Evolutionary conservation across 2,113 vertebrate genomes (phyloP).

Genomic region (Entomyzon cyanotis): DNA sequence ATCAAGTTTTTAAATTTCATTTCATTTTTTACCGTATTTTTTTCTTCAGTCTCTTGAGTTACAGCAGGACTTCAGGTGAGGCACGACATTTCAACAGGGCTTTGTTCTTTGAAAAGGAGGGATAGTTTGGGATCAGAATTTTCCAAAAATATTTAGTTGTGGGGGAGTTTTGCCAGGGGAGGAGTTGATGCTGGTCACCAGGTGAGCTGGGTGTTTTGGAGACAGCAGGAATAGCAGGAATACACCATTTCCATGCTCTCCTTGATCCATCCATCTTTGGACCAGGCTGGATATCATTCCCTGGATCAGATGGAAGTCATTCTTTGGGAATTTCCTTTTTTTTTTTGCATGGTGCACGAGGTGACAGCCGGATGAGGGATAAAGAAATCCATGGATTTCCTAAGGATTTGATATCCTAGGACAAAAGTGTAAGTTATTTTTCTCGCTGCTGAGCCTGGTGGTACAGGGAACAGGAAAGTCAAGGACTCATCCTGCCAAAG

Average conservation of each 20-base stretch:
- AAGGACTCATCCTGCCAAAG: not conserved
- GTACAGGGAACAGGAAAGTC: not conserved
- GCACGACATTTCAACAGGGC: fast-evolving
- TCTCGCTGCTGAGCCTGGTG: not conserved
- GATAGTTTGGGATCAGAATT: not conserved
- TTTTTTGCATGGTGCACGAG: not conserved
- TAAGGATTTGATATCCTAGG: not conserved
- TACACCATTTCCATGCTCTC: fast-evolving
- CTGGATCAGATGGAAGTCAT: not conserved
- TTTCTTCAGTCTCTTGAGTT: not conserved
- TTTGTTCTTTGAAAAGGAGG: not conserved
- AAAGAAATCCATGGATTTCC: not conserved
- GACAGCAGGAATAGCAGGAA: not conserved
- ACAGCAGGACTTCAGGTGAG: not conserved
- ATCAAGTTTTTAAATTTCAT: not conserved
- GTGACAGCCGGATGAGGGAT: not conserved
- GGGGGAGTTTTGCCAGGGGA: not conserved
- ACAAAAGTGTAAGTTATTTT: not conserved
- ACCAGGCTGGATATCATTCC: not conserved
- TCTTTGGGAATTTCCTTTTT: not conserved
- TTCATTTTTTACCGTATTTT: not conserved
- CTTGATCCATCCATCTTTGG: not conserved
- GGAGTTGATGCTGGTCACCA: not conserved
- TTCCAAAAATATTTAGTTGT: not conserved
- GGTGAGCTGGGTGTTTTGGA: not conserved